Evolutionary conservation across 53 echinoderm and acorn worm species (phyloP).

Genomic region (Echinarachnius parma): DNA sequence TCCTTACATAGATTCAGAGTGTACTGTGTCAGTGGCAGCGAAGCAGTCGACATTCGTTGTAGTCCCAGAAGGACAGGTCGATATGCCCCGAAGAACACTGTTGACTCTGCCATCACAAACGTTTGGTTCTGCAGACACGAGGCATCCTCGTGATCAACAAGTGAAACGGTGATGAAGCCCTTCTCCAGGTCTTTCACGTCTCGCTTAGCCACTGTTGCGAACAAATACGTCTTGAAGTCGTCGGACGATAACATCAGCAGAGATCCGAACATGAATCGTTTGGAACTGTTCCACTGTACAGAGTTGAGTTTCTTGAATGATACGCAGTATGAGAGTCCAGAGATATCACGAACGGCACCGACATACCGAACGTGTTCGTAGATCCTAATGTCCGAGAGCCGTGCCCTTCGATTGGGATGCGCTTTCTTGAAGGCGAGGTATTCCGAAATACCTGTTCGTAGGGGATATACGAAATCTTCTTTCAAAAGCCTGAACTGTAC

Average conservation of each 20-base stretch:
- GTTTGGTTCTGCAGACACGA: conserved; percentile 13
- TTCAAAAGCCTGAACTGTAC: conserved; percentile 82
- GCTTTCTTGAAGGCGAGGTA: conserved; percentile 34
- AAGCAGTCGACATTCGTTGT: conserved; percentile 47
- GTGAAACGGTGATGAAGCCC: conserved; percentile 50
- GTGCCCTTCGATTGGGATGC: conserved; percentile 3
- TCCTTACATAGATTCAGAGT: conserved; percentile 40
- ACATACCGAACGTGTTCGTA: conserved; percentile 51
- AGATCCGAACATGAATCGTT: conserved; percentile 74
- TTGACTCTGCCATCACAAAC: conserved; percentile 78
- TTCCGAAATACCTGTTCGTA: conserved; percentile 74
- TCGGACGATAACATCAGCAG: conserved; percentile 68
- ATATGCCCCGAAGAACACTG: conserved; percentile 93
- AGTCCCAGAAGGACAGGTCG: conserved; percentile 74
- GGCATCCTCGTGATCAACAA: conserved; percentile 30
- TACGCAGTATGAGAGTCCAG: conserved; percentile 41
- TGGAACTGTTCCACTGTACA: conserved; percentile 61
- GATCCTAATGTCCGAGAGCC: conserved; percentile 61
- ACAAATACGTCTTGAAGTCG: conserved; percentile 56
- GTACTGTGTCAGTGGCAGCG: conserved; percentile 56
- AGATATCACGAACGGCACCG: background rate
- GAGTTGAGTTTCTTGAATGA: conserved; percentile 45
- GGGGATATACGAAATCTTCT: conserved; percentile 80
- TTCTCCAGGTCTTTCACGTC: conserved; percentile 34
- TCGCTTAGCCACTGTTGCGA: conserved; percentile 63